Conservation (phyloP, 2,797 vertebrate species). For the Scolopax bukidnonensis region DNA sequence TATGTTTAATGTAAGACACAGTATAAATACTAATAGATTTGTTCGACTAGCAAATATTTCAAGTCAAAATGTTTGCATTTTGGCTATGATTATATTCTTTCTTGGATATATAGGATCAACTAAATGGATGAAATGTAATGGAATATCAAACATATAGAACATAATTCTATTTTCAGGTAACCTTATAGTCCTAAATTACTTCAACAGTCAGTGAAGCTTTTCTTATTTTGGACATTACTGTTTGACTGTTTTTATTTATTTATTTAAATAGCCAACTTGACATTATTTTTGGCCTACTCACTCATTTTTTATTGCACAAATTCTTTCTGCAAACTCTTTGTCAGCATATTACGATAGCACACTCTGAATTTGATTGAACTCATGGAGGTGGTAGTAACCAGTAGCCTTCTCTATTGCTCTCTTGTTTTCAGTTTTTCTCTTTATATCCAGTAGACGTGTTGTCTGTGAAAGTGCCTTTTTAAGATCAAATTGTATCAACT, state of each 20-base stretch:
- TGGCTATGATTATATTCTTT: background rate
- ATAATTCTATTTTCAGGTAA: background rate
- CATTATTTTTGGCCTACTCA: background rate
- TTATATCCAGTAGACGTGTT: background rate
- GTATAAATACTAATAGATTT: constrained; percentile 33
- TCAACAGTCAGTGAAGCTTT: background rate
- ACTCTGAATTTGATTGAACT: background rate
- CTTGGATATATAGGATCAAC: background rate
- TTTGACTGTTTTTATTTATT: background rate
- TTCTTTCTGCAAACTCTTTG: background rate
- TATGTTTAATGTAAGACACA: background rate
- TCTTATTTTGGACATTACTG: background rate
- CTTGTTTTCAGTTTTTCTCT: background rate
- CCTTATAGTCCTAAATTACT: background rate
- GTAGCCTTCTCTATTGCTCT: background rate
- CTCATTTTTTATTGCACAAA: background rate
- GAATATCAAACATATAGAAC: background rate
- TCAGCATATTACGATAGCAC: background rate
- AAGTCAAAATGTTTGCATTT: background rate
- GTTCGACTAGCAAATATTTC: background rate
- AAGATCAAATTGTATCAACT: background rate
- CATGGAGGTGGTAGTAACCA: background rate
- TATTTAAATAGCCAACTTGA: background rate
- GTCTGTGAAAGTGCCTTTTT: background rate
- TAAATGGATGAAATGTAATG: background rate